phyloP scores from a whole-genome alignment of 2,888 invertebrate genomes.

The Agrilus cyanescens region DNA sequence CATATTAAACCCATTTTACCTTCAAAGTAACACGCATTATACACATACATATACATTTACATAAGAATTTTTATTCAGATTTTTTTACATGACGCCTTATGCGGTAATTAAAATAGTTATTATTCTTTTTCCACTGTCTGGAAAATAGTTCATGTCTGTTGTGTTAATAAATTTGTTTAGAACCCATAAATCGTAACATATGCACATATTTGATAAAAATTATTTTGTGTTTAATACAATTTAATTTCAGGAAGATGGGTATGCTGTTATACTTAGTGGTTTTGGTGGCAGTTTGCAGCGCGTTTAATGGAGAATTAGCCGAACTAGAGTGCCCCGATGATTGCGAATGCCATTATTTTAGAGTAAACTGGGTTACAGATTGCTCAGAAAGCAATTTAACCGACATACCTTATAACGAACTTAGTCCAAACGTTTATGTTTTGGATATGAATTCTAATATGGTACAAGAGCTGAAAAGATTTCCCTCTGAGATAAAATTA shows the following conservation, averaged over 20 bases:
- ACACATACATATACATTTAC: too few species aligned
- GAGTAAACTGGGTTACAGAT: slow-evolving; percentile 66
- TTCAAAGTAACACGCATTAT: too few species aligned
- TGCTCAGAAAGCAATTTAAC: slow-evolving; percentile 65
- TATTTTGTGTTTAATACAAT: too few species aligned
- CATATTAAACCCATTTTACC: too few species aligned
- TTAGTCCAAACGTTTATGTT: slow-evolving; percentile 57
- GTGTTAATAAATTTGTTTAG: too few species aligned
- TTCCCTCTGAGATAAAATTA: slow-evolving; percentile 57
- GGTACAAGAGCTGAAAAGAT: slow-evolving; percentile 45
- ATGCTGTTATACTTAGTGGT: slow-evolving; percentile 7
- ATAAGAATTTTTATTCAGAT: too few species aligned
- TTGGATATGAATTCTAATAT: slow-evolving; percentile 60
- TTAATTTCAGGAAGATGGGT: background rate
- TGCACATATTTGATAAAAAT: too few species aligned
- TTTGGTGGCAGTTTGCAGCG: slow-evolving; percentile 8
- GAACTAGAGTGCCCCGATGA: slow-evolving; percentile 61
- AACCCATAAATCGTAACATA: too few species aligned
- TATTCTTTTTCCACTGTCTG: too few species aligned
- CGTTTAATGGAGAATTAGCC: slow-evolving; percentile 49
- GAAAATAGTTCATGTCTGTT: too few species aligned
- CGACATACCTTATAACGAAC: slow-evolving; percentile 53
- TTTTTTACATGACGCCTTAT: too few species aligned
- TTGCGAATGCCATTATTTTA: slow-evolving; percentile 64
- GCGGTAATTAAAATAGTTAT: too few species aligned